Evolutionary conservation across 2,113 vertebrate species (phyloP).

Genomic region (Rhinopomastus cyanomelas): DNA sequence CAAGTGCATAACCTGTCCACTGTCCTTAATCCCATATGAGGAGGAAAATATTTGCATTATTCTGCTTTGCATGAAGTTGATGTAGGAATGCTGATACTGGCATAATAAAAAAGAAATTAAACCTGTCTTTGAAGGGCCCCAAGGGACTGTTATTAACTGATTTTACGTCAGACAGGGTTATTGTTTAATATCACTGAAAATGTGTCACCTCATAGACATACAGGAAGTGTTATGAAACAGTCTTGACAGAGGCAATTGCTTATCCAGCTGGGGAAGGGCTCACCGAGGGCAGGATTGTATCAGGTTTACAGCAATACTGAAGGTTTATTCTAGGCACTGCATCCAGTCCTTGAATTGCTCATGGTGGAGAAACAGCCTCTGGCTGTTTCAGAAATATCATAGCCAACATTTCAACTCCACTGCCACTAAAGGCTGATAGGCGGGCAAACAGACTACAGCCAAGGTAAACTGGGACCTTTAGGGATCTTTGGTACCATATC

Average conservation of each 20-base stretch:
- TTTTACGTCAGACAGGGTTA: not conserved
- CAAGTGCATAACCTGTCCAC: not conserved
- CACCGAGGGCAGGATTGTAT: not conserved
- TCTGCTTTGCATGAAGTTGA: accelerated
- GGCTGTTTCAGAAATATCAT: not conserved
- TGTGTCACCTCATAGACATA: not conserved
- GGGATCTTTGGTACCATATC: not conserved
- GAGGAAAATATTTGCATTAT: not conserved
- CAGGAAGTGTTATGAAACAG: not conserved
- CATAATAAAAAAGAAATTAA: not conserved
- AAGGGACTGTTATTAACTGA: not conserved
- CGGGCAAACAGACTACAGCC: not conserved
- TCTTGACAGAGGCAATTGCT: not conserved
- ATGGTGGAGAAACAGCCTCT: not conserved
- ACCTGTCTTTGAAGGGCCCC: not conserved
- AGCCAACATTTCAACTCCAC: not conserved
- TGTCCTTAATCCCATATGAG: accelerated
- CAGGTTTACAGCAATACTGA: not conserved
- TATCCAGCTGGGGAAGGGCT: not conserved
- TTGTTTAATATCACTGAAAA: not conserved
- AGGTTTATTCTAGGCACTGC: not conserved
- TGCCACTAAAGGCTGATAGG: not conserved
- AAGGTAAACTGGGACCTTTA: not conserved
- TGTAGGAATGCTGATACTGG: not conserved
- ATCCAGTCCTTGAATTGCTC: not conserved